Evolutionary conservation across 2,797 vertebrate genomes (phyloP), one percentile per base, ranked within the genome.

Genomic region (Ciconia nigra): DNA sequence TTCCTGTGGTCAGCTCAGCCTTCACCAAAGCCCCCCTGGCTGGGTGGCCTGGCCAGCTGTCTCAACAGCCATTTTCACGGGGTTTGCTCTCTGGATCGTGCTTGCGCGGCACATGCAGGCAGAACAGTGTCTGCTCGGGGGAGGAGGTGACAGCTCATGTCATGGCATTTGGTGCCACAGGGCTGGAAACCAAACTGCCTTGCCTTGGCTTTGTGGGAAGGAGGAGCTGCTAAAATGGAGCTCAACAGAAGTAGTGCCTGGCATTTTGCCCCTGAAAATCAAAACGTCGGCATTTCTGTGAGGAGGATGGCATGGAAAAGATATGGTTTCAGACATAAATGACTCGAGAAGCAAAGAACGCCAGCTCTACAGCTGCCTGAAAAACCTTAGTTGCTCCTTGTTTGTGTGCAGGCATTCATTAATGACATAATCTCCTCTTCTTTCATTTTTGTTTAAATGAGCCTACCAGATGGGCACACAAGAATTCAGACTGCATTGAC

Each of bases 381-480:
- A 80, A 80, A 90, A 13, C 19, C 41, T 54, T 24, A 51, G 47
- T 20, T 51, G 16, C 51, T 82, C 39, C 15, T 55, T 94, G 77
- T 71, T 89, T 87, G 24, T 79, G 47, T 83, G 65, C 57, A 86
- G 37, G 24, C 85, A 69, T 65, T 91, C 41, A 71, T 92, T 63
- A 81, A 67, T 72, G 47, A 95, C 87, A 83, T 80, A 73, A 92
- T 94, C 59, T 37, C 58, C 24, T 90, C 46, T 41, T 79, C 69
- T 89, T 87, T n/a, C 63, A 18, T 31, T 82, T 92, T 83, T 86
- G 28, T 77, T 96, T 91, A 80, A 87, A 96, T 81, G 41, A 90
- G 44, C 90, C 74, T 93, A 72, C 52, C 80, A 91, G 90, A 88
- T 81, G 65, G 88, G 58, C 61, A 79, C 19, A 69, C 11, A 82